phyloP scores from a whole-genome alignment of 2,888 invertebrate genomes.

The Lagria hirta region DNA sequence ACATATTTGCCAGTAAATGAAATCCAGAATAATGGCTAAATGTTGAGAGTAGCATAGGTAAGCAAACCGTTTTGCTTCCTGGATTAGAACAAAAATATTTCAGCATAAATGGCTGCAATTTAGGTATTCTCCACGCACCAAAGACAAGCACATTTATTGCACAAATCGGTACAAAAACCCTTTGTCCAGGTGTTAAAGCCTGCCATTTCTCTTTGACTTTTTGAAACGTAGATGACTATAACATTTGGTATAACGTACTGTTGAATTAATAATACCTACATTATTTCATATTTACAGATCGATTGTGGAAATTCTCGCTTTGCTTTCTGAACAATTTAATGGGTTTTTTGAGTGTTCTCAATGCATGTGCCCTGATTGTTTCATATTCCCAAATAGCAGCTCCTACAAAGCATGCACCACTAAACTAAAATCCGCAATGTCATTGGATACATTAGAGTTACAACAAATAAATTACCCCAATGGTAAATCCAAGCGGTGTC shows the following conservation, averaged over 20 bases:
- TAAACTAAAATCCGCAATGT: constrained; percentile 45
- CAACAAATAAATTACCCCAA: constrained; percentile 60
- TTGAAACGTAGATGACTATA: too few relatives aligned
- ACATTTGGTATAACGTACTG: too few relatives aligned
- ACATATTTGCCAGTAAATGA: constrained; percentile 95
- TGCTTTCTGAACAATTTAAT: constrained; percentile 57
- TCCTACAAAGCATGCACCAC: constrained; percentile 67
- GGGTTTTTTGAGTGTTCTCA: constrained; percentile 57
- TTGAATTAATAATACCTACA: too few relatives aligned
- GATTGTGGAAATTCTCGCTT: constrained; percentile 30
- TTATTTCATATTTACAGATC: constrained; percentile 30
- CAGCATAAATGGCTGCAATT: constrained; percentile 71
- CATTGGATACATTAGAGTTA: constrained; percentile 8
- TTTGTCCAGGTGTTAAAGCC: constrained; percentile 70
- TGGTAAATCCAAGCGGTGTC: constrained; percentile 66
- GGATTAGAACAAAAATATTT: constrained; percentile 86
- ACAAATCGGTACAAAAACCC: constrained; percentile 78
- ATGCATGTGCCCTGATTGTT: constrained; percentile 60
- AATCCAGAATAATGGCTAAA: constrained; percentile 89
- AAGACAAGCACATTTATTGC: constrained; percentile 78
- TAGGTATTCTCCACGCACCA: constrained; percentile 76
- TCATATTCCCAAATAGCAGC: constrained; percentile 91
- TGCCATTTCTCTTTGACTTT: constrained; percentile 69
- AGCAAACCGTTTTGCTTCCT: constrained; percentile 70
- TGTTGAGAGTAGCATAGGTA: constrained; percentile 90